These are phyloP conservation scores for Diorhabda elongata DNA, from an alignment of 1,140 invertebrate genomes.

Conservation along the genomic window DNA sequence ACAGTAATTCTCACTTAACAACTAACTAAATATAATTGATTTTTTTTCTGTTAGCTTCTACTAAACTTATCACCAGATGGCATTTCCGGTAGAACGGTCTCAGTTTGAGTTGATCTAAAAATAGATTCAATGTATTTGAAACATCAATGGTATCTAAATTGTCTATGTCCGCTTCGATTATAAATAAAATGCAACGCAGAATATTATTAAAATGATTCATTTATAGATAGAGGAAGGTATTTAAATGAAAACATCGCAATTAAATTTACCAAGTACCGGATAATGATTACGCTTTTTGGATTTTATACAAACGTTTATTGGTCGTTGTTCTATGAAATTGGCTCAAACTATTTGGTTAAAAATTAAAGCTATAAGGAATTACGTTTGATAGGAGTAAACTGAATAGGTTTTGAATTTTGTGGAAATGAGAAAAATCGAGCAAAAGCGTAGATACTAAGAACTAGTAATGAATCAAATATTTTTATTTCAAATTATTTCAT, in stretches of 20 bases:
- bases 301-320: too few species aligned
- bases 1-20: background rate
- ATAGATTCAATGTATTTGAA: background rate
- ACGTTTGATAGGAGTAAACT: too few species aligned
- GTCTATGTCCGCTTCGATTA: background rate
- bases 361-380: too few species aligned
- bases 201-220: background rate
- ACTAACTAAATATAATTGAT: slow-evolving; percentile 4
- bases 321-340: too few species aligned
- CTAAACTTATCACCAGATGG: background rate
- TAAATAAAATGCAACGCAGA: background rate
- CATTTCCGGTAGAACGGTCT: background rate
- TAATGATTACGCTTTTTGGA: too few species aligned
- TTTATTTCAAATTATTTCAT: too few species aligned
- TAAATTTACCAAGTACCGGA: background rate
- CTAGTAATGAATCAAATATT: too few species aligned
- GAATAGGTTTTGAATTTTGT: too few species aligned
- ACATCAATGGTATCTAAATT: slow-evolving; percentile 2
- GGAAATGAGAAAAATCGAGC: too few species aligned
- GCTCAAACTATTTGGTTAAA: too few species aligned
- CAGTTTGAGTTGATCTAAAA: background rate
- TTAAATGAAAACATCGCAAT: background rate
- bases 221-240: background rate
- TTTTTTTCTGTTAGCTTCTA: background rate
- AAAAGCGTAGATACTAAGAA: too few species aligned